Base-by-base conservation (phyloP, 2,888 invertebrate species). In the Drosophila subsilvestris region DNA sequence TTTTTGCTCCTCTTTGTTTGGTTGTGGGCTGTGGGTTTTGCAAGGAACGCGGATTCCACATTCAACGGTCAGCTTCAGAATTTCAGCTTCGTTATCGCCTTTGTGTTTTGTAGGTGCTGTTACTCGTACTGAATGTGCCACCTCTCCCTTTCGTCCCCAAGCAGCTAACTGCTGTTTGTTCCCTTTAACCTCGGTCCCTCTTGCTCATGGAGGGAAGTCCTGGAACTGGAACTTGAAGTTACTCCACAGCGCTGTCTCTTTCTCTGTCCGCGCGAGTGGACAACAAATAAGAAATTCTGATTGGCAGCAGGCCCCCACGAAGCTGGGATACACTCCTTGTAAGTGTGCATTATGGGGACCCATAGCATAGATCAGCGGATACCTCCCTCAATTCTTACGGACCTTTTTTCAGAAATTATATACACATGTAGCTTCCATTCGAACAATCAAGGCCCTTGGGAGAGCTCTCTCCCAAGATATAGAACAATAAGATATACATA, bases 61-160 rank as follows among this genome's bases (percentile, higher is more conserved):
- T 85, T 62, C 80, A 75, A 61, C 63, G 58, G 69, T 63, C 62
- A 75, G 66, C 65, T 55, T 14, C 47, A 48, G 51, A 76, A 63
- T 74, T 63, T 63, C 57, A 50, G 72, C 71, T 72, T 72, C 72
- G 78, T 81, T 81, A 73, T 77, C 75, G 80, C 71, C 80, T 67
- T 66, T 55, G 74, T 71, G 61, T 73, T 61, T 65, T 53, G 61
- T 62, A 61, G 60, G 60, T 65, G 63, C 51, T 66, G 54, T 47
- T 51, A 43, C n/a, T 25, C 3, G 22, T 5, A 5, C 22, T 3
- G 22, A 22, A 22, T 44, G 17, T 27, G 9, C 12, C 50, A 14
- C 14, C 8, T 17, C 37, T 27, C 42, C 37, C 29, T 37, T 8
- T 12, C 45, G 17, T 22, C 17, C 2, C 17, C 12, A 43, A 4